phyloP scores from a whole-genome alignment of 1,140 invertebrate genomes.

The Yoshiicerus persimilis region DNA sequence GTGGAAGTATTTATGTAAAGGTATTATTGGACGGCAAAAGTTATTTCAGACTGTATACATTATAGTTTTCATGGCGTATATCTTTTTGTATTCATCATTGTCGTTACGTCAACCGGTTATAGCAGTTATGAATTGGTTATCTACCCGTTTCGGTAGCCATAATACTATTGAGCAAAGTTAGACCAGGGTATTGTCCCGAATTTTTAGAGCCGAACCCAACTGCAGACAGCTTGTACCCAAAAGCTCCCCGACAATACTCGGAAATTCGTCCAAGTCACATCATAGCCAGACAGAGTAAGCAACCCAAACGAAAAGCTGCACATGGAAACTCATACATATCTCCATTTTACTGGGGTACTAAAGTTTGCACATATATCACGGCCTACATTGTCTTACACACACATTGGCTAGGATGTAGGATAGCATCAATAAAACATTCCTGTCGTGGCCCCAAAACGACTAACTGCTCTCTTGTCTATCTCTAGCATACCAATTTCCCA shows the following conservation, averaged over 20 bases:
- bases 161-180: background rate
- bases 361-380: background rate
- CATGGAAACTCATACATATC: background rate
- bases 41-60: background rate
- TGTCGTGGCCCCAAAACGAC: background rate
- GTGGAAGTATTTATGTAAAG: background rate
- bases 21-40: background rate
- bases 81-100: background rate
- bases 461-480: background rate
- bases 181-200: background rate
- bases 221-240: slow-evolving; percentile 7
- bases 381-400: background rate
- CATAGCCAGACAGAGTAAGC: background rate
- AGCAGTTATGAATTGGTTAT: background rate
- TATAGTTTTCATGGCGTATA: background rate
- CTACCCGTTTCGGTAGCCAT: background rate
- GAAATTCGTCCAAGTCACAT: background rate
- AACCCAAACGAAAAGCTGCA: background rate
- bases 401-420: background rate
- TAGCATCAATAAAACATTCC: slow-evolving; percentile 9
- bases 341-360: background rate
- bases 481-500: background rate
- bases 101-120: background rate
- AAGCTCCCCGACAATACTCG: background rate
- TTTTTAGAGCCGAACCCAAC: background rate